Percentiles rank a stretch among this genome's conserved stretches.
phyloP scores from a whole-genome alignment of 2,888 invertebrate genomes.

The Eurois occulta region DNA sequence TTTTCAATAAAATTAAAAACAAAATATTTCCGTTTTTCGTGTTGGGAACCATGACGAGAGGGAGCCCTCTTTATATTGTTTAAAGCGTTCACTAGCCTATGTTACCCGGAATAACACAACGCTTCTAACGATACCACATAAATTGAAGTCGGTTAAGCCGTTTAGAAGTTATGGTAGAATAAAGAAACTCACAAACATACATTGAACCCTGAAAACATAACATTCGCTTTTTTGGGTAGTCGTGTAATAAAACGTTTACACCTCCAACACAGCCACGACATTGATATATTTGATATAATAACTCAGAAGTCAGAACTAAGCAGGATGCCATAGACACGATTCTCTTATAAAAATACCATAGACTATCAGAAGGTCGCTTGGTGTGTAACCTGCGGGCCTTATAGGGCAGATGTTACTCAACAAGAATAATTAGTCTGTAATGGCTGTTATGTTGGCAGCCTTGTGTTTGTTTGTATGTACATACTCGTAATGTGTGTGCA shows the following conservation, averaged over 20 bases:
- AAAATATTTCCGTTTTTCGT: too few relatives aligned
- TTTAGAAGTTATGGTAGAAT: too few relatives aligned
- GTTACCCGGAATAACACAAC: too few relatives aligned
- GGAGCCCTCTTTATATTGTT: too few relatives aligned
- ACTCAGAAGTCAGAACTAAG: not conserved
- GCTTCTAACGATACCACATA: too few relatives aligned
- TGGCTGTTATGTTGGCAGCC: constrained; percentile 54
- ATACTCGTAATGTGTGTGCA: constrained; percentile 14
- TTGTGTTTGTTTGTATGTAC: constrained; percentile 40
- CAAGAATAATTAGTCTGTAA: constrained; percentile 55
- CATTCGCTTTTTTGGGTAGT: too few relatives aligned
- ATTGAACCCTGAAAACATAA: too few relatives aligned
- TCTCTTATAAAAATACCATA: constrained; percentile 55
- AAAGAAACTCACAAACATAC: too few relatives aligned
- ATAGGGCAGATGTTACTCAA: constrained; percentile 65
- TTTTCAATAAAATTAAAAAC: too few relatives aligned
- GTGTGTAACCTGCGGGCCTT: constrained; percentile 46
- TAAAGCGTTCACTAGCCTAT: too few relatives aligned
- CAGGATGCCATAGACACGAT: constrained; percentile 48
- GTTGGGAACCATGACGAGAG: too few relatives aligned
- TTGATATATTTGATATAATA: constrained; percentile 29
- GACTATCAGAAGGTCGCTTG: constrained; percentile 45
- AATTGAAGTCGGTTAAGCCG: too few relatives aligned
- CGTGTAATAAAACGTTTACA: constrained; percentile 12
- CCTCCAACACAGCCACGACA: constrained; percentile 11